Percentiles rank a stretch among this genome's conserved stretches.
These are phyloP conservation scores for Endotricha flammealis DNA, from an alignment of 2,888 invertebrate genomes.

Conservation along the genomic window DNA sequence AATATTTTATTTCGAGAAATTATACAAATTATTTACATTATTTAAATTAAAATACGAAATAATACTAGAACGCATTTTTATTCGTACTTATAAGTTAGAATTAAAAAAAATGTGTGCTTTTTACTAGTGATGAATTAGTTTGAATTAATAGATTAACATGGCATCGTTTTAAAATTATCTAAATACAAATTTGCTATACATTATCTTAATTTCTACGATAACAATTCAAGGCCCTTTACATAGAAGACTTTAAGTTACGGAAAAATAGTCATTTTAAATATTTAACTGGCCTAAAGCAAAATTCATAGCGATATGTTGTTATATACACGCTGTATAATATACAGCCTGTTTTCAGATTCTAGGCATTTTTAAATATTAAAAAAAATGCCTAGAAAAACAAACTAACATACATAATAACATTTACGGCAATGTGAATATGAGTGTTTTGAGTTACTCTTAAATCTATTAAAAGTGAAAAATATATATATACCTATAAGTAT, in stretches of 20 bases:
- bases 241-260: slow-evolving; percentile 32
- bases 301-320: neutral
- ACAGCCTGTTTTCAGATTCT: too few species aligned
- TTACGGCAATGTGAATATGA: too few species aligned
- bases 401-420: too few species aligned
- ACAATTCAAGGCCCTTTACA: slow-evolving; percentile 54
- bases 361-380: too few species aligned
- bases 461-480: too few species aligned
- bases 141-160: slow-evolving; percentile 50
- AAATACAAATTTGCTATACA: slow-evolving; percentile 34
- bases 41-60: slow-evolving; percentile 40
- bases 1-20: slow-evolving; percentile 12
- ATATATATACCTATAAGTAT: too few species aligned
- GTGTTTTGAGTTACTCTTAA: too few species aligned
- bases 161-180: slow-evolving; percentile 47
- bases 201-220: slow-evolving; percentile 35
- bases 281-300: slow-evolving; percentile 17
- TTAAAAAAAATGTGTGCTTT: slow-evolving; percentile 31
- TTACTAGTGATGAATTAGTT: slow-evolving; percentile 26
- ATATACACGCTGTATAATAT: too few species aligned
- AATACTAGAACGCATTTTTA: slow-evolving; percentile 73
- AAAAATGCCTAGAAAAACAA: too few species aligned
- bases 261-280: slow-evolving; percentile 13
- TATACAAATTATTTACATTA: slow-evolving; percentile 19
- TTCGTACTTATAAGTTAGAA: slow-evolving; percentile 45